Percentiles rank a stretch among this genome's conserved stretches.
Conservation (phyloP, 2,113 vertebrate genomes). For the Octodon degus region DNA sequence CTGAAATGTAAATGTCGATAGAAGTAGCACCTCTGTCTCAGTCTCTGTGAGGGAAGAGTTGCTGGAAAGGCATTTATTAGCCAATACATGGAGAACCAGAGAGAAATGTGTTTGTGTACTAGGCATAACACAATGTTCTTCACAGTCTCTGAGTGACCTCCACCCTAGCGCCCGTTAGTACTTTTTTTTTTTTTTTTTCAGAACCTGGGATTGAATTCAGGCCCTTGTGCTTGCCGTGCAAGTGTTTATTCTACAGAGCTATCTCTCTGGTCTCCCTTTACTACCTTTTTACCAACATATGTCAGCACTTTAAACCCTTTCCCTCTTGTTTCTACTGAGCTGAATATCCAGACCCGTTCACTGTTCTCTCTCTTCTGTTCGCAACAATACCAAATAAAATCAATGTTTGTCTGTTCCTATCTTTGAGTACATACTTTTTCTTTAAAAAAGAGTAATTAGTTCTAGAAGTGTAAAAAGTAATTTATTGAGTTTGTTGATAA, state of each 20-base stretch:
- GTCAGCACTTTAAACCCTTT: not conserved
- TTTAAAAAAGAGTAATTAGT: not conserved
- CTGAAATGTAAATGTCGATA: not conserved
- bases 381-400: not conserved
- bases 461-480: not conserved
- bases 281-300: not conserved
- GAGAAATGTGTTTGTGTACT: not conserved
- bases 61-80: not conserved
- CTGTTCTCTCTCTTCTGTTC: not conserved
- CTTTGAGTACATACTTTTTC: not conserved
- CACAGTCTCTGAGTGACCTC: not conserved
- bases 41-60: not conserved
- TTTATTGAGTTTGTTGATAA: not conserved
- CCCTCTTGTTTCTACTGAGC: not conserved
- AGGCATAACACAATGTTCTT: not conserved
- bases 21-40: not conserved
- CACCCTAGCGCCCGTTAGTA: not conserved
- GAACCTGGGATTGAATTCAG: too few species aligned
- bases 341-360: not conserved
- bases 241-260: too few species aligned
- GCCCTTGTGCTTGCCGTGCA: too few species aligned
- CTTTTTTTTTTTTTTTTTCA: not conserved
- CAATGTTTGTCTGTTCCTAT: not conserved
- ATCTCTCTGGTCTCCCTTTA: too few species aligned
- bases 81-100: not conserved